Base-by-base conservation (phyloP, 1,140 invertebrate genomes). In the Rhagoletis zephyria region DNA sequence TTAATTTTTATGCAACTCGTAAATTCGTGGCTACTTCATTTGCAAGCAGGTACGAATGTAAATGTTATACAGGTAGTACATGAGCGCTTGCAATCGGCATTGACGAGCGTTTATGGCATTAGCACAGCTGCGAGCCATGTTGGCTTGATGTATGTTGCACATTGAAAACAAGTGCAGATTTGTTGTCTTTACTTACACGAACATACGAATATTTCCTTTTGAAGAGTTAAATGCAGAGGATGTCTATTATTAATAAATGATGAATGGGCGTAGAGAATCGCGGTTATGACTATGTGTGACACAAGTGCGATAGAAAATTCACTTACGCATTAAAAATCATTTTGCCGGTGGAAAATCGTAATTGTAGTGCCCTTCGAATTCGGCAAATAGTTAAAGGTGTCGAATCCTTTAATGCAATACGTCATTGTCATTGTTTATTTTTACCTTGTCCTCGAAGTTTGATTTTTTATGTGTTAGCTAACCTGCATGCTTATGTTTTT, bases 181-280 rank as follows among this genome's bases (percentile, higher is more conserved):
- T 74, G 42, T 74, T 74, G 40, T 12, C 12, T 70, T 16, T 16
- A 14, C 16, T 70, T 42, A 42, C 51, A 42, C 45, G 45, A 3
- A 5, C 16, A 48, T 42, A 9, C 42, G 42, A 12, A 45, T 74
- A n/a, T 74, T 74, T 70, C 9, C 30, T 70, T 70, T 14, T 42
- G 65, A 48, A 48, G 67, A 74, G 67, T 74, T 74, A 74, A 74
- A 67, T 67, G 65, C 9, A 67, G 12, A 63, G 16, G 16, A 4
- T 4, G 61, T 63, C n/a, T 42, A 10, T 56, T 56, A 2, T 67
- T 67, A 30, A 7, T 40, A 67, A 67, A 74, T 45, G 42, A 7
- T 40, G 42, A 67, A 74, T 45, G 42, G 67, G 42, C 67, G 42
- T 74, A 42, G 45, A 74, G 45, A 74, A 74, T 74, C 67, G 67